Evolutionary conservation across 30 jellyfish, hydroid and myxozoan genomes (phyloP).

Genomic region (Aurelia aurita complex sp. Pacific): DNA sequence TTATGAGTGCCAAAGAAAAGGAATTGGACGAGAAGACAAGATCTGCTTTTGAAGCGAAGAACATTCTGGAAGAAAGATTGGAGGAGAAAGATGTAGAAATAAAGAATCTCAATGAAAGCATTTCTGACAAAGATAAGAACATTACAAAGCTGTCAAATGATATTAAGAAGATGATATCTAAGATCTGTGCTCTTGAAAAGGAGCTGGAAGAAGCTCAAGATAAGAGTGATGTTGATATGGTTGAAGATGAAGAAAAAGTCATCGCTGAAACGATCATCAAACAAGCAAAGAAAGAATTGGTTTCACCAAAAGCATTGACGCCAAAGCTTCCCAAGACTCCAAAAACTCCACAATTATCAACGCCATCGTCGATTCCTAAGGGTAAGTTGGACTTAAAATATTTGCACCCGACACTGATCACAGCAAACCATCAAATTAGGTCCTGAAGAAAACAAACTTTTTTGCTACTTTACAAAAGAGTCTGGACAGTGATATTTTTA

Average conservation of each 20-base stretch:
- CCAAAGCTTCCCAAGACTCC: neutral
- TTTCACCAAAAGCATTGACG: neutral
- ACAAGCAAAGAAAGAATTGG: neutral
- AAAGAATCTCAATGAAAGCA: neutral
- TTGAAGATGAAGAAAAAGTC: neutral
- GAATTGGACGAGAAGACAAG: constrained; percentile 66
- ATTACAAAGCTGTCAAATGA: constrained; percentile 10
- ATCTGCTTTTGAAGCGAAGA: constrained; percentile 34
- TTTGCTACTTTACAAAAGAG: too few species aligned
- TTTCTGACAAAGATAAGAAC: constrained; percentile 4
- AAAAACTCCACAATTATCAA: constrained; percentile 19
- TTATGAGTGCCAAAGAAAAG: constrained; percentile 75
- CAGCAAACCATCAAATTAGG: too few species aligned
- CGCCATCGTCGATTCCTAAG: constrained; percentile 29
- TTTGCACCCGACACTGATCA: too few species aligned
- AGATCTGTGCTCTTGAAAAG: constrained; percentile 1
- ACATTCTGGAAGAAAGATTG: constrained; percentile 10
- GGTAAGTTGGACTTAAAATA: neutral
- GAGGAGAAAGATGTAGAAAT: constrained; percentile 27
- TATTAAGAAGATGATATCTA: constrained; percentile 8
- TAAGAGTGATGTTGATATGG: constrained; percentile 26
- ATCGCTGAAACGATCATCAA: neutral
- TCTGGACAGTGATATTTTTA: neutral
- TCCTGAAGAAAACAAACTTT: too few species aligned
- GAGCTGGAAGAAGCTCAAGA: neutral